Base-by-base conservation (phyloP, 1,140 invertebrate species). In the Solenopsis fugax region DNA sequence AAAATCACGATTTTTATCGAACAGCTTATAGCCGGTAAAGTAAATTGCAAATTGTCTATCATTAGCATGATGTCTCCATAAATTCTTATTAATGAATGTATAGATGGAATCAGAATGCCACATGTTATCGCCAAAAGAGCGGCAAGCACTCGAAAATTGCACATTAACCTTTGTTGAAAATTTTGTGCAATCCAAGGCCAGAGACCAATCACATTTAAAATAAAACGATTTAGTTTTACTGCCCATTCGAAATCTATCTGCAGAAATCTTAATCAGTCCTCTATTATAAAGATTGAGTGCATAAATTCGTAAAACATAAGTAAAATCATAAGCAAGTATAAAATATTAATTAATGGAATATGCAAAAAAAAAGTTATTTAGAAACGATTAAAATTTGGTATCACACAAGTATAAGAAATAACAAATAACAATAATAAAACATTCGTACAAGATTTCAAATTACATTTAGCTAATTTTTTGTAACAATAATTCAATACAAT, bases 211-310 rank as follows among this genome's bases (percentile, higher is more conserved):
- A 81, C 0, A 10, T 58, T n/a, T 16, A 86, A 29, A 48, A n/a
- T n/a, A 9, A 45, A n/a, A 4, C 82, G 82, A 81, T 88, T 88
- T 18, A 88, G 4, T 13, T 54, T 45, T 34, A 88, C 50, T 1
- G 76, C 87, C 87, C 87, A 88, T 50, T 78, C 41, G 16, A 80
- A 88, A 34, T 88, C 84, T 88, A 67, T 16, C 10, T 58, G 5
- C 50, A 82, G 4, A 62, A 50, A 60, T 64, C 3, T 64, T 9
- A n/a, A 50, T 54, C 37, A 75, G 10, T 29, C 45, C n/a, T n/a
- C 29, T n/a, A 4, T 62, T 56, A 29, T 16, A 29, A 62, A 5
- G 21, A 62, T 62, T 62, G 29, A 2, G 2, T 7, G 9, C 7
- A 41, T 41, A 41, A 29, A 34, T 34, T 34, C 29, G 24, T 56